Base-by-base conservation (phyloP, 2,113 vertebrate species). In the Ploceus nigricollis region DNA sequence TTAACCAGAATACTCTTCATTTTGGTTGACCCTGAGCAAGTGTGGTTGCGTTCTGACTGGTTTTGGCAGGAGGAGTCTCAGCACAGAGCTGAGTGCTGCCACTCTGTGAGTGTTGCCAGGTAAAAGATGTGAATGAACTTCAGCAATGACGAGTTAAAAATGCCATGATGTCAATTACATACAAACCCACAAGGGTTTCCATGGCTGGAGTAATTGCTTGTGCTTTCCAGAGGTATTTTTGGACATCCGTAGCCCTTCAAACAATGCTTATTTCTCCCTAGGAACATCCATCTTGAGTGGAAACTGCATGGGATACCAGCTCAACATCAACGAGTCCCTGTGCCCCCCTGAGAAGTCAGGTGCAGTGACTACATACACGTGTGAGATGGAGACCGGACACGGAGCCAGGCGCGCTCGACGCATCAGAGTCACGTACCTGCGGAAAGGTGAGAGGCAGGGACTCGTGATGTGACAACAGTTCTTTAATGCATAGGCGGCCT, bases 361-460 rank as follows among this genome's bases (percentile, higher is more conserved):
- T 7, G 72, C 45, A 6, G 93, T 75, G 28, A 96, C 89, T 0
- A 89, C 68, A 11, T 98, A 98, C 3, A 98, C 90, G 0, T 98
- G 98, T 70, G 96, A 97, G 85, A 94, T 98, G 79, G 21, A 50
- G 87, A 97, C 95, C 0, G 27, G 44, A 14, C 22, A 97, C 0
- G 98, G 98, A 39, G 98, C 97, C 83, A 82, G 39, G 45, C 30
- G 54, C 72, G 82, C 87, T 37, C 60, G 33, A 6, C 45, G 31
- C 78, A 98, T 98, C 69, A 13, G 18, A 13, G 97, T 98, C 71
- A 98, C 31, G 0, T 98, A 98, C 84, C 54, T 70, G 23, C 15
- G 84, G 85, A 10, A 25, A 93, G 98, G 98, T 98, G 95, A 98
- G 98, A 28, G 51, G 28, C 61, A 56, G n/a, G 82, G 14, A 47